Base-by-base conservation (phyloP, 2,113 vertebrate species). In the Calypte anna region DNA sequence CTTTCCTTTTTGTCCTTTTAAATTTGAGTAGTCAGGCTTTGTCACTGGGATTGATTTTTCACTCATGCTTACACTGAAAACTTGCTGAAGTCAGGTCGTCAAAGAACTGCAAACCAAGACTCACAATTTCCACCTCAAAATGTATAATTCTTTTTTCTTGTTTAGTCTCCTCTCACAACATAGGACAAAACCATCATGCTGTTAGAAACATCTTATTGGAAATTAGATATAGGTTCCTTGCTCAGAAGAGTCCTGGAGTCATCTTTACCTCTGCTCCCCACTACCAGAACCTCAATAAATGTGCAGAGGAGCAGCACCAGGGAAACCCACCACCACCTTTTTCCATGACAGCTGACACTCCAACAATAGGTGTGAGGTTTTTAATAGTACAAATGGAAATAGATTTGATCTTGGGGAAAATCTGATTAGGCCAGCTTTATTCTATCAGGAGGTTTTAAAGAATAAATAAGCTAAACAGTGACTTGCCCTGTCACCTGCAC, bases 121-220 rank as follows among this genome's bases (percentile, higher is more conserved):
- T 21, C n/a, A 38, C 23, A 7, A 31, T 6, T 77, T 74, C 33
- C 21, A 21, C 14, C 17, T 63, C 38, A 54, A 63, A 69, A 43
- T 16, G 3, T 25, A 28, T 25, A 70, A 24, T 51, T 84, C 58
- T 58, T 75, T 0, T 0, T 86, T 86, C 50, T 88, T 57, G 19
- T 79, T 25, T 82, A 1, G 3, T 53, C 10, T 83, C 15, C 11
- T 88, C 12, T 87, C 22, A 61, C 7, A 44, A 54, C 7, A 24
- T 3, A 6, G 27, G 17, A 2, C 10, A 44, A 79, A 76, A 44
- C 0, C 9, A 17, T 9, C 10, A n/a, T 30, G 8, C 3, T 72
- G 6, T 25, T 86, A 30, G 24, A 12, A 80, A 6, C 15, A 33
- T 8, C 12, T 15, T 23, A 14, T 7, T 28, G 15, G 5, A 6